Evolutionary conservation across 2,797 vertebrate genomes (phyloP).

Genomic region (Crocodylus rhombifer): DNA sequence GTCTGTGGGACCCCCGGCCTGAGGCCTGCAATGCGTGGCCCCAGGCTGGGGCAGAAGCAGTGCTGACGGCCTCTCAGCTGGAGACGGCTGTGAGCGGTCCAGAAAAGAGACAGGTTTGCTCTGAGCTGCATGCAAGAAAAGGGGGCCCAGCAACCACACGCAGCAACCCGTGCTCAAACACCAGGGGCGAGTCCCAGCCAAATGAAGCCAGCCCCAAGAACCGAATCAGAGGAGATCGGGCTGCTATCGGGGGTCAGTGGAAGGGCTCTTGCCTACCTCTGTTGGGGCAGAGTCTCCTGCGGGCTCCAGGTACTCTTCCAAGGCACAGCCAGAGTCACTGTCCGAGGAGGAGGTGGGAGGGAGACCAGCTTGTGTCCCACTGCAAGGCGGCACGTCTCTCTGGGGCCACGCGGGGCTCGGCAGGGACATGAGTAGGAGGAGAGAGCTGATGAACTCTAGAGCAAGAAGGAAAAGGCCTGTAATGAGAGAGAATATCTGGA

Average conservation of each 20-base stretch:
- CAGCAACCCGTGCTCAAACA: background rate
- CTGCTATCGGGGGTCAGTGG: background rate
- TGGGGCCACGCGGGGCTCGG: conserved; percentile 65
- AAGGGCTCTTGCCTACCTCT: conserved; percentile 55
- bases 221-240: background rate
- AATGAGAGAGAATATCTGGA: background rate
- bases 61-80: background rate
- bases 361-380: background rate
- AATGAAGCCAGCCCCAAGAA: background rate
- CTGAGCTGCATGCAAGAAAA: background rate
- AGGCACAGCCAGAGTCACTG: conserved; percentile 75
- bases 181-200: background rate
- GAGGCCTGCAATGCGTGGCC: background rate
- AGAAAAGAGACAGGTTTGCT: background rate
- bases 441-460: background rate
- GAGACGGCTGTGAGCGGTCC: background rate
- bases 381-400: conserved; percentile 39
- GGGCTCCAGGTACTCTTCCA: conserved; percentile 69
- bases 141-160: background rate
- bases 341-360: conserved; percentile 58
- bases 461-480: background rate
- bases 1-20: background rate
- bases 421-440: conserved; percentile 72
- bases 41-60: background rate
- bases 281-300: conserved; percentile 8